Evolutionary conservation across 2,113 vertebrate species (phyloP), one percentile per base, ranked within the genome.

Genomic region (cat (Felis catus)): DNA sequence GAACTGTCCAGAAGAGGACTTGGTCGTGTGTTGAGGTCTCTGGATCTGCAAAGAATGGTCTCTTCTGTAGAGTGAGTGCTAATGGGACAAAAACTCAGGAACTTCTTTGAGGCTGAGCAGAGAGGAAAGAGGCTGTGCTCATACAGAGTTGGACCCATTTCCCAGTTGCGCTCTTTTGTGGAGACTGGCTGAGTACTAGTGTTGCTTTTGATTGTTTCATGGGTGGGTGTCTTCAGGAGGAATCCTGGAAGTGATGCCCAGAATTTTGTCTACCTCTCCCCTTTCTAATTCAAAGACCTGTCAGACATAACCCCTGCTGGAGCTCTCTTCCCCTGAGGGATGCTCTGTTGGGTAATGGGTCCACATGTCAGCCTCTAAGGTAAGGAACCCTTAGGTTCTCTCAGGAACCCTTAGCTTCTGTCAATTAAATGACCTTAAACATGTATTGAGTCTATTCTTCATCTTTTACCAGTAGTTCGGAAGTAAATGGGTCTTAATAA

Each of bases 71-170:
- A 74, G 11, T 78, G 39, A 51, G 39, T 68, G 39, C 27, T 51
- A 2, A 13, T 31, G 76, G 29, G 78, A 39, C 45, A 33, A 15
- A 61, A 15, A 61, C 29, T 23, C 6, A 1, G 53, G 23, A 21
- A 39, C 33, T 13, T n/a, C 39, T 84, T n/a, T 14, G 82, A 83
- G 66, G 53, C 10, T 7, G 29, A 88, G 39, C 76, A 15, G 41
- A 55, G 66, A 73, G 58, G 65, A 63, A 70, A 15, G 84, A 39
- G 5, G 39, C 31, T 63, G 15, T 95, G 55, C 73, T 63, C 2
- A 0, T 14, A 33, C 33, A 31, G 18, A 0, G 3, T 33, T 71
- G n/a, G 36, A 2, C 2, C 41, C 41, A 16, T 4, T 33, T 81
- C n/a, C 39, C 25, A 15, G 15, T 41, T 45, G 41, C 70, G 55